Base-by-base conservation (phyloP, 2,888 invertebrate species). In the Acleris holmiana region DNA sequence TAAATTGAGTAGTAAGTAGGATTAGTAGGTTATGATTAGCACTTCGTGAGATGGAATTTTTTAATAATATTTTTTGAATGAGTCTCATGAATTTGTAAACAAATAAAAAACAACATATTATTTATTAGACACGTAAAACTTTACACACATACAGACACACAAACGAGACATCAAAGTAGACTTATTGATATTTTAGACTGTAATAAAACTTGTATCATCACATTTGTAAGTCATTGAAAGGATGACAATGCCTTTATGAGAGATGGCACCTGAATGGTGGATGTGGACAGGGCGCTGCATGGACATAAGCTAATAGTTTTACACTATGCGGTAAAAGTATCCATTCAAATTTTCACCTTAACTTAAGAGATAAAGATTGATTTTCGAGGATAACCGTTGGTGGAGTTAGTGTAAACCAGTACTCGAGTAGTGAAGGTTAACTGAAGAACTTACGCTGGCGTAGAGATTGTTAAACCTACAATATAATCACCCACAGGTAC, bases 151-250 rank as follows among this genome's bases (percentile, higher is more conserved):
- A 44, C 44, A n/a, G 41, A 6, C 40, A 40, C 13, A 40, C 44
- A 2, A 17, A 44, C 44, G 44, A 17, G 13, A 35, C 35, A 35
- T 4, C 13, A 4, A 35, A 35, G 35, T 35, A 35, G 13, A 13
- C 13, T 13, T 35, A 13, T 35, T 35, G 13, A 13, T 35, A 35
- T 35, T 13, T 13, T 13, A 8, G 35, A 35, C 5, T 51, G 10
- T 29, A 51, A 18, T 7, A 35, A 35, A 35, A 35, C 18, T 29
- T 51, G 18, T 19, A 25, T 46, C 29, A 47, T 47, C 6, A 46
- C 25, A 21, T 29, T 56, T 29, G 29, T 46, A 47, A 56, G 47
- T 47, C 29, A 56, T 47, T 25, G 47, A 47, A 56, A 29, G 47
- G 15, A 56, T 56, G 29, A 56, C 47, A 47, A 47, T 47, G 47